Evolutionary conservation across 2,797 vertebrate genomes (phyloP).

Genomic region (Oreochromis mossambicus): DNA sequence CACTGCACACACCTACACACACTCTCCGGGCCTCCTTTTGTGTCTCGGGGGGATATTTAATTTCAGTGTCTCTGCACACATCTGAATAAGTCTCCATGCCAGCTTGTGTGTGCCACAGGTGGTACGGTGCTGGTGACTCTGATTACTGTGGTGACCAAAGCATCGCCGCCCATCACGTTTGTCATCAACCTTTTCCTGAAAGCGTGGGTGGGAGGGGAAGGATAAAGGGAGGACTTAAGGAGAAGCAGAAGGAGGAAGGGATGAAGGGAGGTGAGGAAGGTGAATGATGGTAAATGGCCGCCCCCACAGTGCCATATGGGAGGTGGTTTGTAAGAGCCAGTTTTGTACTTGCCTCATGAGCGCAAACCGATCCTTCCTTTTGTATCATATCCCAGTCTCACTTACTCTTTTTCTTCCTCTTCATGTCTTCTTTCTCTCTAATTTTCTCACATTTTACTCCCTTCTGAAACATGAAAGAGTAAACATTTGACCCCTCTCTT

Average conservation of each 20-base stretch:
- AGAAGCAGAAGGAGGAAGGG: constrained; percentile 39
- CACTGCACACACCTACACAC: constrained; percentile 61
- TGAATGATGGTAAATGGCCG: constrained; percentile 49
- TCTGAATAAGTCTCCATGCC: neutral
- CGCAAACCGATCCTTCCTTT: constrained; percentile 57
- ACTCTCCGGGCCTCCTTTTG: constrained; percentile 41
- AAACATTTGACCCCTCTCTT: neutral
- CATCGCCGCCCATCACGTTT: constrained; percentile 54
- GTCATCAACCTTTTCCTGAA: constrained; percentile 61
- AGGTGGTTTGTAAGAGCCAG: constrained; percentile 48
- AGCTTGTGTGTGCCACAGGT: constrained; percentile 54
- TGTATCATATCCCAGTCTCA: constrained; percentile 8
- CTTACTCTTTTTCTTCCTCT: neutral
- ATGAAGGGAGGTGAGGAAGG: constrained; percentile 15
- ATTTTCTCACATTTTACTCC: neutral
- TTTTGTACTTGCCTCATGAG: constrained; percentile 41
- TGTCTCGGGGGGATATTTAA: constrained; percentile 66
- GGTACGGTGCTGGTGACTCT: constrained; percentile 52
- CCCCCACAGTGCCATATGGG: constrained; percentile 71
- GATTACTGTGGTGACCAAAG: constrained; percentile 64
- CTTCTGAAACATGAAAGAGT: constrained; percentile 1
- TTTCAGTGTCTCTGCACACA: constrained; percentile 61
- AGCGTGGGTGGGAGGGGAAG: constrained; percentile 62
- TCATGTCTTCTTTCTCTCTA: neutral
- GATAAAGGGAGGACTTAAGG: constrained; percentile 27